Evolutionary conservation across 2,888 invertebrate genomes (phyloP).

Genomic region (Helicoverpa assulta): DNA sequence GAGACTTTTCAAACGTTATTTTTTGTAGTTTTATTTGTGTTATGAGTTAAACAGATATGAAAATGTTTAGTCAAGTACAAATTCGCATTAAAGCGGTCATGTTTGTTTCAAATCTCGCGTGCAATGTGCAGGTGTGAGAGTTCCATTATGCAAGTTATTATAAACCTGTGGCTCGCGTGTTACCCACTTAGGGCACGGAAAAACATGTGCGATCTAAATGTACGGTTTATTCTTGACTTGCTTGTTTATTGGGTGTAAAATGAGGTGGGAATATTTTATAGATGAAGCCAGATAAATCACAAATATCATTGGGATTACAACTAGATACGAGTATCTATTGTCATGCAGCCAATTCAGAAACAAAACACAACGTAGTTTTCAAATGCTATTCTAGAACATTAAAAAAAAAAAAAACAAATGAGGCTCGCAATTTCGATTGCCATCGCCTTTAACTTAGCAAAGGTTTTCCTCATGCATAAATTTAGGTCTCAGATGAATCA

Average conservation of each 20-base stretch:
- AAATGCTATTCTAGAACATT: no score
- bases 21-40: not conserved
- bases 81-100: conserved; percentile 18
- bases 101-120: conserved; percentile 46
- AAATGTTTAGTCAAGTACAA: not conserved
- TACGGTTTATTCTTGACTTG: conserved; percentile 21
- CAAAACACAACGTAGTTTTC: no score
- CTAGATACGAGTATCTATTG: no score
- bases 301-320: no score
- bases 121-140: conserved; percentile 52
- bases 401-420: no score
- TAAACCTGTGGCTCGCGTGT: conserved; percentile 48
- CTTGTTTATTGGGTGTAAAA: conserved; percentile 26
- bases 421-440: no score
- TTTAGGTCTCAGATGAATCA: not conserved
- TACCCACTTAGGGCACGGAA: conserved; percentile 24
- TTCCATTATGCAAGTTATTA: conserved; percentile 60
- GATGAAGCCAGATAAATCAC: no score
- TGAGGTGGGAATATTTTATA: not conserved
- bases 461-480: not conserved
- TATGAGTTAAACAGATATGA: not conserved
- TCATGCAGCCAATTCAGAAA: no score
- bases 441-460: not conserved
- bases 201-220: conserved; percentile 25
- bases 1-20: not conserved